These are phyloP conservation scores for Apostichopus californicus DNA, from an alignment of 35 echinoderm and acorn worm species.

Conservation along the genomic window DNA sequence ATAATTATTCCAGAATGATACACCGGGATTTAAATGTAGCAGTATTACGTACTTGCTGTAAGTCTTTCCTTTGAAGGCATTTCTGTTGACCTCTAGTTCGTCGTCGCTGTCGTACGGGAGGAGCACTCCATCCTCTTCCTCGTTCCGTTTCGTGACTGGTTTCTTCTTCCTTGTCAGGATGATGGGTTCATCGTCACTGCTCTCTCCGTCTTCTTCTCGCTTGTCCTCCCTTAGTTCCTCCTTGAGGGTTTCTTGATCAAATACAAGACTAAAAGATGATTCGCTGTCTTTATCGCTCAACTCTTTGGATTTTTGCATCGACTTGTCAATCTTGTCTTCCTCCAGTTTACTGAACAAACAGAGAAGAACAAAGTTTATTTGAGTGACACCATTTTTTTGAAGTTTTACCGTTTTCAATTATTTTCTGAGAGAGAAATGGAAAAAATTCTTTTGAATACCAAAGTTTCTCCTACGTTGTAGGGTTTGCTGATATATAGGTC, in stretches of 20 bases:
- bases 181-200: slow-evolving; percentile 54
- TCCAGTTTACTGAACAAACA: neutral
- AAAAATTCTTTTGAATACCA: no score
- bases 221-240: slow-evolving; percentile 38
- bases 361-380: neutral
- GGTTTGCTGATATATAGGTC: no score
- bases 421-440: no score
- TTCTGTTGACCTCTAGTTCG: slow-evolving; percentile 56
- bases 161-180: slow-evolving; percentile 51
- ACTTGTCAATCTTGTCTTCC: neutral
- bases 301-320: neutral
- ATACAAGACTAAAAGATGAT: slow-evolving; percentile 1
- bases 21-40: no score
- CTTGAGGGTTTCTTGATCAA: slow-evolving; percentile 35
- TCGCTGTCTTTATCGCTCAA: slow-evolving; percentile 7
- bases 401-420: no score
- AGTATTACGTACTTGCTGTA: slow-evolving; percentile 65
- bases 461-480: no score
- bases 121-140: slow-evolving; percentile 1
- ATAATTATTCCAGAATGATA: no score
- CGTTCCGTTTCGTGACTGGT: neutral
- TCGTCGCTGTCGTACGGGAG: slow-evolving; percentile 61
- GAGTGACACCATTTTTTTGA: neutral
- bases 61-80: slow-evolving; percentile 48
- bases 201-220: neutral